Percentiles rank a stretch among this genome's conserved stretches.
Evolutionary conservation across 2,888 invertebrate genomes (phyloP).

Genomic region (Apomyelois bistriatella): DNA sequence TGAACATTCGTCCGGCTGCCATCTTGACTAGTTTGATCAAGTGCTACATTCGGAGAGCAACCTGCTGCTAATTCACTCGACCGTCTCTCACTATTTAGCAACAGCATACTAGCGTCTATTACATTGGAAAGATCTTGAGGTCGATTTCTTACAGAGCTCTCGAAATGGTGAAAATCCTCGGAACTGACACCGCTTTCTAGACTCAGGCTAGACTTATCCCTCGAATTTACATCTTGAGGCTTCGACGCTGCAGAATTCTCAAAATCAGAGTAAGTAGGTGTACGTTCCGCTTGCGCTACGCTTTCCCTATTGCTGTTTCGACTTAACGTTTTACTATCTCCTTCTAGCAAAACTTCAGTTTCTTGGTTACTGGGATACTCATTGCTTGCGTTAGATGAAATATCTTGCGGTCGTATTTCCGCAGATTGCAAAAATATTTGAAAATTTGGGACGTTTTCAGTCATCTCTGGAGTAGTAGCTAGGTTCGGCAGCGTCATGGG

Average conservation of each 20-base stretch:
- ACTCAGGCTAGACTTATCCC: slow-evolving; percentile 49
- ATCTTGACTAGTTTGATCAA: slow-evolving; percentile 37
- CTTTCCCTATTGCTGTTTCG: slow-evolving; percentile 42
- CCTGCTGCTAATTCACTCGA: slow-evolving; percentile 42
- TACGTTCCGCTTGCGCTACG: slow-evolving; percentile 33
- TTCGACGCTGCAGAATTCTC: slow-evolving; percentile 50
- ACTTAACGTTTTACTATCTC: slow-evolving; percentile 42
- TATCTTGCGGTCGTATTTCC: slow-evolving; percentile 56
- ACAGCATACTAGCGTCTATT: slow-evolving; percentile 51
- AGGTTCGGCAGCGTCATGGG: slow-evolving; percentile 41
- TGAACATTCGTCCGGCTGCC: slow-evolving; percentile 25
- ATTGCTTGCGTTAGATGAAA: slow-evolving; percentile 35
- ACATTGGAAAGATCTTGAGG: slow-evolving; percentile 61
- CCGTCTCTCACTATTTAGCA: slow-evolving; percentile 52
- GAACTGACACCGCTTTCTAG: slow-evolving; percentile 48
- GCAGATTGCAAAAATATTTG: slow-evolving; percentile 52
- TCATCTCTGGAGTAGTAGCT: slow-evolving; percentile 27
- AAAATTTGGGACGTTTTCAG: slow-evolving; percentile 44
- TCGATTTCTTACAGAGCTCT: slow-evolving; percentile 46
- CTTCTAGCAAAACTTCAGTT: slow-evolving; percentile 43
- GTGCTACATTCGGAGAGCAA: slow-evolving; percentile 25
- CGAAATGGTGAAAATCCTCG: slow-evolving; percentile 56
- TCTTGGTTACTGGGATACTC: slow-evolving; percentile 31
- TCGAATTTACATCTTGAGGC: slow-evolving; percentile 50
- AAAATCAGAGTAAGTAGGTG: slow-evolving; percentile 56